Evolutionary conservation across 2,797 vertebrate genomes (phyloP), one percentile per base, ranked within the genome.

Genomic region (Neopelma chrysocephalum): DNA sequence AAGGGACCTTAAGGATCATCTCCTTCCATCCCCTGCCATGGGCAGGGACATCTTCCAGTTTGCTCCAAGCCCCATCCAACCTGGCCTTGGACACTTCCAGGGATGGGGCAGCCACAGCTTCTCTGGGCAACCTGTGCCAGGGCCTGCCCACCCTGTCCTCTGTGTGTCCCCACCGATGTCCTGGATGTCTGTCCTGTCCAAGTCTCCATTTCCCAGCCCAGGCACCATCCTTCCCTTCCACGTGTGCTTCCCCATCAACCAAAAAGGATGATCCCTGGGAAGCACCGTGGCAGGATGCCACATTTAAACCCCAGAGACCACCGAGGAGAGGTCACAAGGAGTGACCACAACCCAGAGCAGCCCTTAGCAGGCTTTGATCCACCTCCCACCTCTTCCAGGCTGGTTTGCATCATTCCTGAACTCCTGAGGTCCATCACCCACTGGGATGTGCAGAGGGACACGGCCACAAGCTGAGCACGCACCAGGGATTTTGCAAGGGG

Each of bases 391-490:
- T 11, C 31, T 22, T 10, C 83, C 72, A 36, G 51, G 26, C n/a
- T 60, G 82, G 2, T 11, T 43, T 32, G 10, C 36, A 14, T 3
- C 64, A 7, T 2, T 29, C 72, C 15, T 61, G 34, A 17, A 4
- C 25, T 2, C 42, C 13, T 15, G 11, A 42, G 47, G 9, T 51
- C 31, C 40, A 1, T 11, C 66, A 4, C 11, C 3, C n/a, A 16
- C 1, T 0, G 10, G 20, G 26, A 14, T 20, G 43, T 0, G 1
- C 0, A 0, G 65, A 0, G 65, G 31, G 60, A 3, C 4, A 0
- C 1, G 3, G 3, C 11, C 54, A 17, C 3, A 2, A 36, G 36
- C 58, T 0, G 0, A 62, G 34, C 65, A n/a, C 3, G 4, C 65
- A 3, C 18, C 0, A 1, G 23, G 50, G 36, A 4, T 27, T 43